Conservation (phyloP, 1,140 invertebrate genomes). For the Drosophila sturtevanti region DNA sequence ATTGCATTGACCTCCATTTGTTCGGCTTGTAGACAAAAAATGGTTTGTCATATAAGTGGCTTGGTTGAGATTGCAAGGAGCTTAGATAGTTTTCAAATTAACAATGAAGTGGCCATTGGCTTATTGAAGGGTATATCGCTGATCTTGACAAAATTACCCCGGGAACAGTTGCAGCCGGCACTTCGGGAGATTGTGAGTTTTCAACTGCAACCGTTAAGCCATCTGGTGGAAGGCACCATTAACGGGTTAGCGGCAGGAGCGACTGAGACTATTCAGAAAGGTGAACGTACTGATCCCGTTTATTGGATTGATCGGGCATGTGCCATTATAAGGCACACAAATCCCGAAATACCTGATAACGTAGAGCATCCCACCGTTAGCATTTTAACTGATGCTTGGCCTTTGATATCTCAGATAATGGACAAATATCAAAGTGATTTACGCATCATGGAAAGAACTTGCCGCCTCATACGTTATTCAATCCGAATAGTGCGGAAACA, state of each 20-base stretch:
- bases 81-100: conserved; percentile 91
- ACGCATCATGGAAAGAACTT: conserved; percentile 95
- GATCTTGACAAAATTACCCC: conserved; percentile 87
- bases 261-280: conserved; percentile 74
- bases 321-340: conserved; percentile 93
- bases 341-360: conserved; percentile 85
- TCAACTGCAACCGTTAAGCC: conserved; percentile 88
- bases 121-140: conserved; percentile 91
- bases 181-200: conserved; percentile 91
- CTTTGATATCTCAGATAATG: conserved; percentile 90
- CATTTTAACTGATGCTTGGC: conserved; percentile 94
- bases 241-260: neutral
- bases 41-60: conserved; percentile 91
- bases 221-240: conserved; percentile 82
- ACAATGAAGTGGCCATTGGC: conserved; percentile 91
- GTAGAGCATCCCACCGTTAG: conserved; percentile 91
- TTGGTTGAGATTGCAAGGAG: conserved; percentile 92
- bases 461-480: conserved; percentile 94
- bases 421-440: conserved; percentile 90
- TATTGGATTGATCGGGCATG: conserved; percentile 96
- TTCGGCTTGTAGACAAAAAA: conserved; percentile 90
- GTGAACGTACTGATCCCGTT: conserved; percentile 89
- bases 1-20: conserved; percentile 88
- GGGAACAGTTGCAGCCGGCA: conserved; percentile 86
- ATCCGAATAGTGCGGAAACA: conserved; percentile 93